These are phyloP conservation scores for Oncorhynchus mykiss DNA, from an alignment of 2,113 vertebrate species.

Conservation along the genomic window DNA sequence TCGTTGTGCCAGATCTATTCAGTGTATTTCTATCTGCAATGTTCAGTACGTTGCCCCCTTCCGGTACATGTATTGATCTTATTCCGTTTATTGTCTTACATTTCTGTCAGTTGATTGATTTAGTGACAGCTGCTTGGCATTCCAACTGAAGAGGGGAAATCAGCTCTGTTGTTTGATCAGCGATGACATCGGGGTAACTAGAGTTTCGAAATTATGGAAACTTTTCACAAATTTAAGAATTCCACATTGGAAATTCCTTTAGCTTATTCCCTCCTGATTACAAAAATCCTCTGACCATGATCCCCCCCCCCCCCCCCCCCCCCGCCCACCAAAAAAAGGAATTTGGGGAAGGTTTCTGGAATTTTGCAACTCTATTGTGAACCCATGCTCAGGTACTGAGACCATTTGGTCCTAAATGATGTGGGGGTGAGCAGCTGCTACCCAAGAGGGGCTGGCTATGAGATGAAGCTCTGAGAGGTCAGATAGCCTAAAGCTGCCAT, in stretches of 20 bases:
- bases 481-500: constrained; percentile 53
- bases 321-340: no score
- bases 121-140: constrained; percentile 56
- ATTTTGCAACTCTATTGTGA: no score
- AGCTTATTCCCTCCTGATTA: no score
- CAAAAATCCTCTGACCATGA: no score
- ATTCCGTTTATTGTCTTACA: not conserved
- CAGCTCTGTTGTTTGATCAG: constrained; percentile 47
- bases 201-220: no score
- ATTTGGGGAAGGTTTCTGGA: no score
- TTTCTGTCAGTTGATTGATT: constrained; percentile 57
- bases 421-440: not conserved
- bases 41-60: not conserved
- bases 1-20: no score
- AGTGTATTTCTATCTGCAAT: no score
- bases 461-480: constrained; percentile 29
- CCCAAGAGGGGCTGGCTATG: constrained; percentile 6
- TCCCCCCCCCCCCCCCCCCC: no score
- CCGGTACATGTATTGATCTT: not conserved
- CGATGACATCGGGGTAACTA: not conserved
- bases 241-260: no score
- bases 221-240: no score
- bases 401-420: not conserved
- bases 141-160: constrained; percentile 1
- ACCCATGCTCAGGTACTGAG: no score